phyloP scores from a whole-genome alignment of 2,888 invertebrate genomes.

The Apocheima hispidaria region DNA sequence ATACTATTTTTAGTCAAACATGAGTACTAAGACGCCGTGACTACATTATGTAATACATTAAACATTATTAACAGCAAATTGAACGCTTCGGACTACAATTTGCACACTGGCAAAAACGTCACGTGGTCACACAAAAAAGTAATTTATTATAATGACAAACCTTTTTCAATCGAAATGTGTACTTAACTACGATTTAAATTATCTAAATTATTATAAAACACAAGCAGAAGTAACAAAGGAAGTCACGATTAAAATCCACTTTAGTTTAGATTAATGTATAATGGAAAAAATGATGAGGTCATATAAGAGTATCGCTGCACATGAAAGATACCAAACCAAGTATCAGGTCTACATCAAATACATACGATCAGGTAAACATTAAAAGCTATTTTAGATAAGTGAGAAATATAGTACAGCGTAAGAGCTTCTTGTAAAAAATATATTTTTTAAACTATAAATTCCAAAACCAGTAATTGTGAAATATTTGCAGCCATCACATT shows the following conservation, averaged over 20 bases:
- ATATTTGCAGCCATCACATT: not conserved
- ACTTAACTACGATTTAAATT: slow-evolving; percentile 54
- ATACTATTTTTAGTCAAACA: not conserved
- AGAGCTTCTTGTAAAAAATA: no score
- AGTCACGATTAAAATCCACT: slow-evolving; percentile 71
- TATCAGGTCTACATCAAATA: no score
- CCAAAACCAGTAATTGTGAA: no score
- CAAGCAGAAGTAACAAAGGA: slow-evolving; percentile 58
- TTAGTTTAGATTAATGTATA: slow-evolving; percentile 52
- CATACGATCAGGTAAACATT: no score
- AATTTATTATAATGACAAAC: slow-evolving; percentile 47
- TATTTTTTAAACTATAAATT: no score
- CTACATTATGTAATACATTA: slow-evolving; percentile 16
- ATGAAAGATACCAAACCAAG: not conserved
- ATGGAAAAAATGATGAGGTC: slow-evolving; percentile 54
- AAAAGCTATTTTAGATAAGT: no score
- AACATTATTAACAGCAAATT: slow-evolving; percentile 30
- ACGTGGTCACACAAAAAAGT: slow-evolving; percentile 35
- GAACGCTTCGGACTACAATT: slow-evolving; percentile 33
- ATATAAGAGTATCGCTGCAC: slow-evolving; percentile 31
- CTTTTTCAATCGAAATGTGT: slow-evolving; percentile 49
- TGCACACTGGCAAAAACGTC: slow-evolving; percentile 34
- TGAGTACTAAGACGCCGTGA: not conserved
- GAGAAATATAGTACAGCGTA: no score
- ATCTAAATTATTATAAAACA: slow-evolving; percentile 54